Base-by-base conservation (phyloP, 1,140 invertebrate genomes). In the Ceratitis capitata region DNA sequence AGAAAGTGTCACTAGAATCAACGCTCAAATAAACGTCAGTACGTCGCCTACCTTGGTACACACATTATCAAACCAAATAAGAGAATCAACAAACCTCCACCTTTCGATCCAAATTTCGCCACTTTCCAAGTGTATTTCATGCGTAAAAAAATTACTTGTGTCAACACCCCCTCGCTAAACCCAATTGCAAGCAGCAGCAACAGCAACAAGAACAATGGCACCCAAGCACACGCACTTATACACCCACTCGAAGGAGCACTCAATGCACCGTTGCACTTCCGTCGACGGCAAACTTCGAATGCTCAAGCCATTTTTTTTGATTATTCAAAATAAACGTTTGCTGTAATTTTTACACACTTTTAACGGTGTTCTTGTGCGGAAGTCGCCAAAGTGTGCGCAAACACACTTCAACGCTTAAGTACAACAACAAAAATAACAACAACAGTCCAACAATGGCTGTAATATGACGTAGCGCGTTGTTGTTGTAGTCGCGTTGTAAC, bases 331-430 rank as follows among this genome's bases (percentile, higher is more conserved):
- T 42, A 78, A 42, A 78, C 69, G 39, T 78, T 14, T 23, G 69
- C 39, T 78, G 39, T 78, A 78, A 78, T 78, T 78, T 78, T 78
- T 78, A 5, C 69, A 10, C 39, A 26, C 69, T 45, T 1, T 78
- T 78, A 78, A 78, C 39, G 69, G 69, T 78, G 35, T 78, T 78
- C 69, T 78, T 78, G 69, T 23, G 69, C 69, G 69, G 69, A 78
- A 78, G 69, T 78, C 69, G 69, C 39, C 35, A 78, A 78, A 78
- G 69, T 78, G 69, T 39, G 69, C 35, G 69, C 69, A 78, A 78
- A 78, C 69, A 78, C 69, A 78, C 69, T 78, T 45, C 69, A 78
- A 0, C 69, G 69, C 69, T 78, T 78, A 78, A 78, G 69, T 78
- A 42, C 69, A 78, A 78, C 42, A 78, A 78, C 69, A 78, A 78